phyloP scores from a whole-genome alignment of 2,113 vertebrate species.

The Kryptolebias marmoratus region DNA sequence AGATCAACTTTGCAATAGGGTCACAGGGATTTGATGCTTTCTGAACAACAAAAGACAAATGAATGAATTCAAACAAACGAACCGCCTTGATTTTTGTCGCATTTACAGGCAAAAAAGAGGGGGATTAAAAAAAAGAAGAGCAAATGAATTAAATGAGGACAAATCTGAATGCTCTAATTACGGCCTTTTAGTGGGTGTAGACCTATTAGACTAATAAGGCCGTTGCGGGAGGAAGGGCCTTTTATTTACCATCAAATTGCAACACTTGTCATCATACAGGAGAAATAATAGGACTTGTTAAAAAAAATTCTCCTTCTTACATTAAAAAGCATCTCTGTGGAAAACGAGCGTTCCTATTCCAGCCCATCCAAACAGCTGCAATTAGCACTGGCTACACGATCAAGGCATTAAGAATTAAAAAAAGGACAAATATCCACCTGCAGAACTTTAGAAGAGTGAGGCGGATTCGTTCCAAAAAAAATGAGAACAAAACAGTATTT shows the following conservation, averaged over 20 bases:
- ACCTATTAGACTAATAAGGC: constrained; percentile 68
- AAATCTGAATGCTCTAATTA: constrained; percentile 62
- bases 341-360: constrained; percentile 37
- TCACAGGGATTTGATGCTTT: constrained; percentile 64
- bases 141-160: constrained; percentile 52
- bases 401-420: constrained; percentile 20
- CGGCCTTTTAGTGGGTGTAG: constrained; percentile 61
- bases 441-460: constrained; percentile 52
- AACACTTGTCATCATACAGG: constrained; percentile 31
- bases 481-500: not conserved
- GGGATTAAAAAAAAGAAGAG: not conserved
- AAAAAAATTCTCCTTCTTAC: constrained; percentile 8
- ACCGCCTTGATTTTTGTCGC: not conserved
- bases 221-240: constrained; percentile 30
- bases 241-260: constrained; percentile 51
- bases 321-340: constrained; percentile 18
- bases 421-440: constrained; percentile 31
- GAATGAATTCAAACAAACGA: constrained; percentile 40
- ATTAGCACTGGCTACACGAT: constrained; percentile 64
- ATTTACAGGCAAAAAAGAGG: constrained; percentile 12
- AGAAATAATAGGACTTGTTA: constrained; percentile 9
- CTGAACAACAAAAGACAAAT: constrained; percentile 8
- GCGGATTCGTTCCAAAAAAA: not conserved
- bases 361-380: constrained; percentile 67
- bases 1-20: constrained; percentile 71